Evolutionary conservation across 2,888 invertebrate species (phyloP).

Genomic region (Epistrophe eligans): DNA sequence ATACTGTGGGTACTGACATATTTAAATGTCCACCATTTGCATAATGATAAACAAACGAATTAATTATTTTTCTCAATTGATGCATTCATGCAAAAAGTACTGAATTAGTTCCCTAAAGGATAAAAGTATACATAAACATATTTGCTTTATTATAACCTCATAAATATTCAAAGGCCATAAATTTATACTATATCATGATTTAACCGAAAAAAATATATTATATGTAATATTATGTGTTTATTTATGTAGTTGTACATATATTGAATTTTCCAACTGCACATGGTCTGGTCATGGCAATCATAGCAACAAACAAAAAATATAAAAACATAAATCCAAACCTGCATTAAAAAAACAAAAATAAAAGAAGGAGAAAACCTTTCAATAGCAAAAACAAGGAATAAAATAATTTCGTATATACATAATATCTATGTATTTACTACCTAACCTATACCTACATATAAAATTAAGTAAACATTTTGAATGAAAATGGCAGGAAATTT

Average conservation of each 20-base stretch:
- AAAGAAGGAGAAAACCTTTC: not conserved
- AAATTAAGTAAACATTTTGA: too few species aligned
- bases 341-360: not conserved
- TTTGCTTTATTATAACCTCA: constrained; percentile 13
- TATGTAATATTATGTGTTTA: too few species aligned
- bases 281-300: not conserved
- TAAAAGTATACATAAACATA: not conserved
- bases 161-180: constrained; percentile 29
- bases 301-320: too few species aligned
- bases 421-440: too few species aligned
- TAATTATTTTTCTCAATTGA: not conserved
- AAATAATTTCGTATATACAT: not conserved
- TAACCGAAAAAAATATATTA: too few species aligned
- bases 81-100: not conserved
- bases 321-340: not conserved
- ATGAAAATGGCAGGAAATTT: constrained; percentile 16
- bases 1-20: too few species aligned
- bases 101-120: not conserved
- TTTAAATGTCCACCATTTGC: not conserved
- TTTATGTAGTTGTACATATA: not conserved
- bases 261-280: not conserved
- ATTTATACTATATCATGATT: too few species aligned
- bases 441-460: too few species aligned
- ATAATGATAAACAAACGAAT: not conserved
- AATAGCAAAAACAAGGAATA: not conserved